Base-by-base conservation (phyloP, 2,888 invertebrate genomes). In the Vanessa cardui region DNA sequence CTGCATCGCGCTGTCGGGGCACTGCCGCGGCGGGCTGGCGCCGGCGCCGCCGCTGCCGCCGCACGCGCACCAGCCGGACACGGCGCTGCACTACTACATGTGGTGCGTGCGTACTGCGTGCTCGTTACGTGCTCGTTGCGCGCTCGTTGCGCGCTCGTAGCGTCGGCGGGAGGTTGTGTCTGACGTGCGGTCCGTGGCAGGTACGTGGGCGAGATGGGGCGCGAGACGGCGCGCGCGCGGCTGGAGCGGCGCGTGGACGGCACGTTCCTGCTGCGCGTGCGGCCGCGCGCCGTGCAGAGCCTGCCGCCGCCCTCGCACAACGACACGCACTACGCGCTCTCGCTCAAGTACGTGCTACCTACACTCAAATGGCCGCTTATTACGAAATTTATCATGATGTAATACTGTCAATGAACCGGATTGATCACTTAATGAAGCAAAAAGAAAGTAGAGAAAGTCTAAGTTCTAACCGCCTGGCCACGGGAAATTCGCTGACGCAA, bases 131-230 rank as follows among this genome's bases (percentile, higher is more conserved):
- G n/a, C n/a, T n/a, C n/a, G n/a, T n/a, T n/a, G n/a, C n/a, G n/a
- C n/a, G n/a, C n/a, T n/a, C n/a, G n/a, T n/a, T n/a, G n/a, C n/a
- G n/a, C n/a, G n/a, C n/a, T n/a, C n/a, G n/a, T n/a, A n/a, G n/a
- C n/a, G n/a, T n/a, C n/a, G n/a, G n/a, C n/a, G n/a, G n/a, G n/a
- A n/a, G n/a, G n/a, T n/a, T n/a, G n/a, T n/a, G n/a, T n/a, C n/a
- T n/a, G n/a, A n/a, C n/a, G n/a, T n/a, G n/a, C n/a, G n/a, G n/a
- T n/a, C n/a, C n/a, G n/a, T 6, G 6, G 18, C 82, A 94, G 95
- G 97, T 97, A 97, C 86, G 97, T 96, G 58, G 97, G 97, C 9
- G 97, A 96, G 88, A 97, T 97, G 97, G 96, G 96, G 44, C 94
- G 97, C 66, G 96, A 96, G 77, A 94, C 94, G 70, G 97, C 97